phyloP scores from a whole-genome alignment of 2,888 invertebrate species.

The Ectropis crepuscularia region DNA sequence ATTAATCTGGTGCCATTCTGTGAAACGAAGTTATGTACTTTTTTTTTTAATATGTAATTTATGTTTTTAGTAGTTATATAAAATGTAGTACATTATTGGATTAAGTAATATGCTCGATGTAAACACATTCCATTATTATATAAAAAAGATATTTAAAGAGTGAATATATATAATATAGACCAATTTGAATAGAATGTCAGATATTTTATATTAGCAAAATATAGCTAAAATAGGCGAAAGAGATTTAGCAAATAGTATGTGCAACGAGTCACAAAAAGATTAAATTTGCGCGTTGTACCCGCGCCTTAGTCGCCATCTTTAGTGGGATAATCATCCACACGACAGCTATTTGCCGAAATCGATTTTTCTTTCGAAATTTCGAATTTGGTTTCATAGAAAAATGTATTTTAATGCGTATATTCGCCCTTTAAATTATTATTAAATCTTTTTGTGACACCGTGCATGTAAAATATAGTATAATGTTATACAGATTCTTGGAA shows the following conservation, averaged over 20 bases:
- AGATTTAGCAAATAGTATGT: background rate
- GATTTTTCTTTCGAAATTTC: too few species aligned
- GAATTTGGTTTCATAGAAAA: too few species aligned
- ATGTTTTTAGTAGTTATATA: slow-evolving; percentile 11
- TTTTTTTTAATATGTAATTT: slow-evolving; percentile 3
- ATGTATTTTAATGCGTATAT: too few species aligned
- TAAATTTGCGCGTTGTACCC: too few species aligned
- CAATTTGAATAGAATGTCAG: slow-evolving; percentile 37
- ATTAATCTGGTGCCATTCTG: slow-evolving; percentile 40
- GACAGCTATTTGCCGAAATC: too few species aligned
- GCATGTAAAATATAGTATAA: too few species aligned
- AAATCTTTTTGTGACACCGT: too few species aligned
- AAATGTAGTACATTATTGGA: background rate
- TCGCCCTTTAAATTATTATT: too few species aligned
- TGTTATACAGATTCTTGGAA: too few species aligned
- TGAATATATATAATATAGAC: slow-evolving; percentile 36
- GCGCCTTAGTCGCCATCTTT: too few species aligned
- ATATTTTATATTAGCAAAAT: slow-evolving; percentile 16
- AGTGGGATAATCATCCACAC: too few species aligned
- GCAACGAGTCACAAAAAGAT: too few species aligned
- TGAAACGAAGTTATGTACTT: slow-evolving; percentile 35
- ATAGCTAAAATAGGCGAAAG: slow-evolving; percentile 9
- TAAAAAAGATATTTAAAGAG: slow-evolving; percentile 1
- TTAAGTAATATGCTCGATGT: background rate
- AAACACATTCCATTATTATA: background rate